Evolutionary conservation across 2,797 vertebrate genomes (phyloP).

Genomic region (Etheostoma perlongum): DNA sequence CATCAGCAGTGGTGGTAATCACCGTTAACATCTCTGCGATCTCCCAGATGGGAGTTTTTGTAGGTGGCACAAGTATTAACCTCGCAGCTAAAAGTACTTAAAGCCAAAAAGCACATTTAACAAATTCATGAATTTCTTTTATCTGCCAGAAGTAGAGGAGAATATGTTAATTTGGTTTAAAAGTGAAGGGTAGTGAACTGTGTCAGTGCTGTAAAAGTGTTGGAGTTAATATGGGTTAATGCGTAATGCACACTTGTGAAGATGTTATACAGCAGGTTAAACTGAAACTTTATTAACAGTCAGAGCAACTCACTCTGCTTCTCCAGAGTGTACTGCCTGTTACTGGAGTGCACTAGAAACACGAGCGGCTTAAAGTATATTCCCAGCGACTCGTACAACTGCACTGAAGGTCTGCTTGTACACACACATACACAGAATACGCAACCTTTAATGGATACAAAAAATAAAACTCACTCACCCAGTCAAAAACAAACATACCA

Average conservation of each 20-base stretch:
- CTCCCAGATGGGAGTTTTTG: constrained; percentile 62
- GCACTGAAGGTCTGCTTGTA: neutral
- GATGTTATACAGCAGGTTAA: constrained; percentile 64
- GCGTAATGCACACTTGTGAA: constrained; percentile 67
- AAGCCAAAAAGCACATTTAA: constrained; percentile 64
- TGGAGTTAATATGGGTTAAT: constrained; percentile 75
- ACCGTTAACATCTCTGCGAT: constrained; percentile 57
- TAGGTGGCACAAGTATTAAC: constrained; percentile 68
- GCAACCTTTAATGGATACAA: constrained; percentile 38
- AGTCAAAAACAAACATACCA: constrained; percentile 47
- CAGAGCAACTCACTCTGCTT: constrained; percentile 14
- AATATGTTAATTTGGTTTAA: constrained; percentile 63
- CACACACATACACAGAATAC: constrained; percentile 12
- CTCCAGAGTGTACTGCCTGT: constrained; percentile 10
- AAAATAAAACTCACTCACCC: constrained; percentile 13
- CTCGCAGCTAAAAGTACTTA: constrained; percentile 44
- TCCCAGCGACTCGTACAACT: neutral
- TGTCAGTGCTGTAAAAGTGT: constrained; percentile 58
- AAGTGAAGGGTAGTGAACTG: constrained; percentile 57
- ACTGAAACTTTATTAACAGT: constrained; percentile 65
- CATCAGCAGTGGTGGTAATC: constrained; percentile 52
- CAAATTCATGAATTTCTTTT: constrained; percentile 60
- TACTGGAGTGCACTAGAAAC: constrained; percentile 29
- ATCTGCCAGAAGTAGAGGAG: constrained; percentile 49
- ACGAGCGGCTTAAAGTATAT: neutral